Conservation (phyloP, 2,113 vertebrate species). For the Xenopus laevis region DNA sequence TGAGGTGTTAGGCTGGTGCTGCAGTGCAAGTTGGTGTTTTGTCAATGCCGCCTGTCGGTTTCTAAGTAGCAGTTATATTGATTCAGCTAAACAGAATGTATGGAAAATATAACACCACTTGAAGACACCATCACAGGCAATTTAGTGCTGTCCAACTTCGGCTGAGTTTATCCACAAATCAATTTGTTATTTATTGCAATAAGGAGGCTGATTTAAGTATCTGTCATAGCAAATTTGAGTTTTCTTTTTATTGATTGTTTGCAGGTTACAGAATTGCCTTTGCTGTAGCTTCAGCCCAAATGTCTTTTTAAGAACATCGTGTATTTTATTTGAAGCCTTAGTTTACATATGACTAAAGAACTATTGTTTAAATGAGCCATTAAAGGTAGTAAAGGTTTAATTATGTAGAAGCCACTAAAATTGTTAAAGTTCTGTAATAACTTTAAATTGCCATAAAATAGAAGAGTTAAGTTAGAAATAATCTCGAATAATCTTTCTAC, state of each 20-base stretch:
- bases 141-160: conserved; percentile 28
- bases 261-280: neutral
- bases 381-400: too few species aligned
- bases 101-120: conserved; percentile 48
- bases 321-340: too few species aligned
- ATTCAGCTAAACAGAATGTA: conserved; percentile 36
- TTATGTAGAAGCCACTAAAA: too few species aligned
- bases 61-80: conserved; percentile 48
- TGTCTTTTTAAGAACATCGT: too few species aligned
- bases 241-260: conserved; percentile 14
- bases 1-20: too few species aligned
- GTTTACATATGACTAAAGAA: too few species aligned
- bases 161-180: conserved; percentile 50
- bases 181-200: conserved; percentile 34
- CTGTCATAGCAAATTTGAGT: neutral
- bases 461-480: too few species aligned
- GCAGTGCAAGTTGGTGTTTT: too few species aligned
- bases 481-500: too few species aligned
- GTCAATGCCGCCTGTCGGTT: conserved; percentile 47
- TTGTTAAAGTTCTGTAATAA: too few species aligned
- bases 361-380: too few species aligned
- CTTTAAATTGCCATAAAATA: too few species aligned
- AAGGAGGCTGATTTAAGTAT: conserved; percentile 16
- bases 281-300: neutral
- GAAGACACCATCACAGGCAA: conserved; percentile 46